Base-by-base conservation (phyloP, 2,113 vertebrate species). In the Neolamprologus hecqui region DNA sequence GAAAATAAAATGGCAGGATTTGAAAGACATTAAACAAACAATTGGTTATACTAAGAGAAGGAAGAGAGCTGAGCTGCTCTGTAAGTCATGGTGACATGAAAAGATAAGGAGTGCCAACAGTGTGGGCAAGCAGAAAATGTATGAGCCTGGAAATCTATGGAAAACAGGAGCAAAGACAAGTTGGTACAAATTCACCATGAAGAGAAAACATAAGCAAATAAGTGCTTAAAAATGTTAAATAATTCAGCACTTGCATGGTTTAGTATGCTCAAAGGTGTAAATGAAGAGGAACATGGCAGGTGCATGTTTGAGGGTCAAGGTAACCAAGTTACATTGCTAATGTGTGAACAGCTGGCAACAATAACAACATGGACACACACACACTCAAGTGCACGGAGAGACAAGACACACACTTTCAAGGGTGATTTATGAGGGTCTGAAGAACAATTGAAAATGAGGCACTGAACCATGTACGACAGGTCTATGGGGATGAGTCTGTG, bases 361-460 rank as follows among this genome's bases (percentile, higher is more conserved):
- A 81, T 83, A 79, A 86, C 54, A 79, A 6, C 65, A 47, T 49
- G 57, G 28, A 53, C 21, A 81, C 55, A 82, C 58, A 54, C 47
- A 45, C 42, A 70, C 60, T 26, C 28, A 58, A 45, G 70, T 65
- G 33, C 40, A 47, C 2, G 9, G 68, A 75, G 23, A 75, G 21
- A 75, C 8, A 1, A 47, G 45, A 57, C 55, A 57, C 79, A 70
- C 89, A 92, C 68, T 80, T 17, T 49, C 79, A 73, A 51, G 68
- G 23, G 47, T 94, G 94, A 95, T 95, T 93, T 94, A 94, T 94
- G 87, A 87, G 90, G 83, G 86, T 81, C 65, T 70, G 54, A 89
- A 91, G 92, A 94, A 94, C 91, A 95, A 94, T 88, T 81, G 93
- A 93, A 94, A 95, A 95, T 93, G 83, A 95, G 88, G 82, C 90